phyloP scores from a whole-genome alignment of 2,888 invertebrate genomes.

The Steinernema scapterisci region DNA sequence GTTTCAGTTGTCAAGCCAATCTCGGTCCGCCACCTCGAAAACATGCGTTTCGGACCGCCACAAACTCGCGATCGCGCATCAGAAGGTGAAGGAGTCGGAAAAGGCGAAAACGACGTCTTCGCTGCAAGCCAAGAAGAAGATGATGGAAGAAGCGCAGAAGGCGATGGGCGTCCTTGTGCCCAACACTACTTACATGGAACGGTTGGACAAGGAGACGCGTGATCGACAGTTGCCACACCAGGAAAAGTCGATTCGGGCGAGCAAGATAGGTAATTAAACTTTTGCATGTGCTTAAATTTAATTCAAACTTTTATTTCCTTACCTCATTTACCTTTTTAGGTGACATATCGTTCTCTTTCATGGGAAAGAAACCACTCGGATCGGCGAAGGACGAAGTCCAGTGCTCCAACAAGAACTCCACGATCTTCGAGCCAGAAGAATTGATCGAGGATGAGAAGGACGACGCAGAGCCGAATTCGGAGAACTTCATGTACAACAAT shows the following conservation, averaged over 20 bases:
- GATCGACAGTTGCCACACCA: not conserved
- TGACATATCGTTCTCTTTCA: slow-evolving; percentile 33
- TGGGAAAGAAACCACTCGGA: not conserved
- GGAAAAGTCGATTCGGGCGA: not conserved
- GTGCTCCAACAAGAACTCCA: not conserved
- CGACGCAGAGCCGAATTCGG: slow-evolving; percentile 31
- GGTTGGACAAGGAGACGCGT: not conserved
- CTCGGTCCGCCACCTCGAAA: not conserved
- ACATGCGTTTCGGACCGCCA: not conserved
- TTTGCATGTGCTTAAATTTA: not conserved
- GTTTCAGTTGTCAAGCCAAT: no score
- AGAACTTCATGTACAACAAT: slow-evolving; percentile 34
- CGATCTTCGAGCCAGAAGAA: not conserved
- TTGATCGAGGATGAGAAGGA: slow-evolving; percentile 22
- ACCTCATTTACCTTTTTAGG: no score
- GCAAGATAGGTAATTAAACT: not conserved
- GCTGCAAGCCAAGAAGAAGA: slow-evolving; percentile 3
- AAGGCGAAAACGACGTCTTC: not conserved
- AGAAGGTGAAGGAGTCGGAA: not conserved
- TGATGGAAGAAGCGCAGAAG: slow-evolving; percentile 1
- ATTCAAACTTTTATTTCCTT: no score
- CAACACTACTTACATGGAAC: not conserved
- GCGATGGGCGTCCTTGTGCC: not conserved
- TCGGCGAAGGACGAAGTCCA: slow-evolving; percentile 1
- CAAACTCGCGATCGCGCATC: not conserved